Conservation (phyloP, 2,888 invertebrate genomes). For the Diadegma fenestrale region DNA sequence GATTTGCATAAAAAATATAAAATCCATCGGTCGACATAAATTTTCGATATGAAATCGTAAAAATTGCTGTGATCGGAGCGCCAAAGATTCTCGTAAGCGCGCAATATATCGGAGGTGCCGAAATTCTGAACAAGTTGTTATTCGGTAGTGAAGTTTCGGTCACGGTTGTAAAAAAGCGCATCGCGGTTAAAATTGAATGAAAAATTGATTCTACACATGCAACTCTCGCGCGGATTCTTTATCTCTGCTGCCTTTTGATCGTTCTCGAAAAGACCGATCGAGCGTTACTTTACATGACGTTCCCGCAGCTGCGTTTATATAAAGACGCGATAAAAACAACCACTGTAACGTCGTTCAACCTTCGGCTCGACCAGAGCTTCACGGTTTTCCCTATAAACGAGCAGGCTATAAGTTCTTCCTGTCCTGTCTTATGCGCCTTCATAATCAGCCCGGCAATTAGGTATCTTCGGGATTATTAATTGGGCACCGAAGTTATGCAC, state of each 20-base stretch:
- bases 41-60: background rate
- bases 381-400: conserved; percentile 44
- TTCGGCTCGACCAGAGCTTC: conserved; percentile 31
- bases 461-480: conserved; percentile 77
- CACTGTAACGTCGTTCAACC: conserved; percentile 33
- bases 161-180: conserved; percentile 22
- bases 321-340: conserved; percentile 46
- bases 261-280: conserved; percentile 38
- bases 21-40: background rate
- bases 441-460: conserved; percentile 79
- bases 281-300: conserved; percentile 15
- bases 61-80: background rate
- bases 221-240: background rate
- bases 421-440: conserved; percentile 62
- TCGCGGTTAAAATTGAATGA: conserved; percentile 14
- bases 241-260: conserved; percentile 3
- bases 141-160: conserved; percentile 11
- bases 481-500: conserved; percentile 75
- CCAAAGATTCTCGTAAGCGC: background rate
- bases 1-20: conserved; percentile 31
- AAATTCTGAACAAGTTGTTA: conserved; percentile 17
- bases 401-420: conserved; percentile 42
- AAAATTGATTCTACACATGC: conserved; percentile 32
- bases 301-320: conserved; percentile 23
- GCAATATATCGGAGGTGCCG: background rate